These are phyloP conservation scores for Lacanobia oleracea DNA, from an alignment of 2,888 invertebrate genomes.

Conservation along the genomic window DNA sequence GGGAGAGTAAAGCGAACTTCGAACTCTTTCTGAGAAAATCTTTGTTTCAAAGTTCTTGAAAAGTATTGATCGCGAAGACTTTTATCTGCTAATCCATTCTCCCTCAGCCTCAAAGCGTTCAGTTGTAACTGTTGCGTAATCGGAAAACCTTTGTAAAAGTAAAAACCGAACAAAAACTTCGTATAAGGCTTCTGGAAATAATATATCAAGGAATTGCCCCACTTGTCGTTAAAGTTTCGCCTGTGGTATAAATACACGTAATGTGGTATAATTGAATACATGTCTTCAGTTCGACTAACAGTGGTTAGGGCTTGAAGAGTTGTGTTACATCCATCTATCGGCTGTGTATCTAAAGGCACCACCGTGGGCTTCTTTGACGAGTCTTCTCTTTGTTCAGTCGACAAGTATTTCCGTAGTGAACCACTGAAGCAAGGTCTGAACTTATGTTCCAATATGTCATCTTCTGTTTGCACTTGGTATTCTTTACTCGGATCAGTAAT, in stretches of 20 bases:
- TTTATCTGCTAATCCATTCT: constrained; percentile 54
- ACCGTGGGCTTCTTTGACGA: neutral
- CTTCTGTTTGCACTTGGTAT: constrained; percentile 72
- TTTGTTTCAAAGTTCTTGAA: constrained; percentile 35
- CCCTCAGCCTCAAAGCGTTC: constrained; percentile 49
- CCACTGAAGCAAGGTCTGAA: constrained; percentile 75
- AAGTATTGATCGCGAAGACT: constrained; percentile 42
- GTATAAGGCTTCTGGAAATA: constrained; percentile 46
- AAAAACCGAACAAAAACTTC: constrained; percentile 32
- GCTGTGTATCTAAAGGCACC: neutral
- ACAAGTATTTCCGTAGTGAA: constrained; percentile 56
- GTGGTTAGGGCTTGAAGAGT: constrained; percentile 33
- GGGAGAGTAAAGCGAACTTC: constrained; percentile 54
- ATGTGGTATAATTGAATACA: constrained; percentile 48
- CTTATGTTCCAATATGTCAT: constrained; percentile 67
- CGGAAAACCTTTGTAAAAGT: constrained; percentile 61
- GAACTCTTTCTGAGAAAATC: constrained; percentile 39
- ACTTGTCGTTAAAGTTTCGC: constrained; percentile 46
- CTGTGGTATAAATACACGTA: constrained; percentile 46
- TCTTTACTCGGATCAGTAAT: constrained; percentile 68
- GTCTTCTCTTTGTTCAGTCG: constrained; percentile 29
- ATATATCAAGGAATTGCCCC: constrained; percentile 51
- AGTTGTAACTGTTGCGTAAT: constrained; percentile 27
- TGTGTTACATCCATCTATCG: constrained; percentile 48
- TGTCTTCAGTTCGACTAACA: constrained; percentile 28